Base-by-base conservation (phyloP, 2,797 vertebrate species). In the Bradypus variegatus region DNA sequence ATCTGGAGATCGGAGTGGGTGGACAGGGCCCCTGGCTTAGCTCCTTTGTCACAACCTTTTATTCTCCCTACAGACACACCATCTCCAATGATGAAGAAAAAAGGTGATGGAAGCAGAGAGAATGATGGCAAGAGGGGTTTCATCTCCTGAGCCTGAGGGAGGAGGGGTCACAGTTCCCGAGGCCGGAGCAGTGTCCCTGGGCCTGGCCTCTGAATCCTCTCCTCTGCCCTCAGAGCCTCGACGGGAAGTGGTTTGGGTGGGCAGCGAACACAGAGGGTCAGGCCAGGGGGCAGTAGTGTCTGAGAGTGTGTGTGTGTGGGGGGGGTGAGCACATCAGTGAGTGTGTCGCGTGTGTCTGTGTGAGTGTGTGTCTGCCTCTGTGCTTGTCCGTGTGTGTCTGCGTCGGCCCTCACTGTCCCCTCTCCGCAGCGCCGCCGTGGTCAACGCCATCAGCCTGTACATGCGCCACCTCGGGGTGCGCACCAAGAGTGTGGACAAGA, bases 381-480 rank as follows among this genome's bases (percentile, higher is more conserved):
- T 70, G 15, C 9, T 1, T 29, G 27, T 29, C 2, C 10, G 60
- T 62, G 27, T 11, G 69, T 31, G n/a, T 10, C 3, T 2, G 2
- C 11, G 29, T 15, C 10, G 50, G 29, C 69, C 84, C 91, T 90
- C 55, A 72, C 23, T 0, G 0, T 29, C 58, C 48, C n/a, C 64
- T 93, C 53, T 94, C 27, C 31, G 12, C 67, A 99, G 98, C 94
- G 97, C 98, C 7, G 97, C 98, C 31, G 98, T 99, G 90, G 98
- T 98, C 94, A 88, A 92, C 0, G 98, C 98, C 4, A 98, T 99
- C 88, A 97, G 96, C 87, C 96, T 97, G 58, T 99, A 98, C 95
- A 99, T 99, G 98, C 99, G 99, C 95, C 98, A 98, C 88, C 97
- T 99, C 1, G 98, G 98, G 36, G 98, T 99, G 53, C 98, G 98